Evolutionary conservation across 1,140 invertebrate genomes (phyloP), one percentile per base, ranked within the genome.

Genomic region (Aphelinus atriplicis): DNA sequence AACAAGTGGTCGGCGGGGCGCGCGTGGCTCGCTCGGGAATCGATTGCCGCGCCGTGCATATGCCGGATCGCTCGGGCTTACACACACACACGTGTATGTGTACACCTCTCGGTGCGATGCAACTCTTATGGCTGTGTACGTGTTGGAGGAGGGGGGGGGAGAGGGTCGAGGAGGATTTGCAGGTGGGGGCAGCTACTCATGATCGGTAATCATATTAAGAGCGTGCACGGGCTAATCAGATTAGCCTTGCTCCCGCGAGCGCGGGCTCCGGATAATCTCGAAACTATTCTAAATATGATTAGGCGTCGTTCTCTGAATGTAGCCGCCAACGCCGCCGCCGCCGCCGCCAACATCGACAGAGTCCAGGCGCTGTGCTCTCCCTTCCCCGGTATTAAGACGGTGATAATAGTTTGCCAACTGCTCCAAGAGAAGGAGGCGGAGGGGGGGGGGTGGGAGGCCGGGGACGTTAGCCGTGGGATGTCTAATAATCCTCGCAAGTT

Each of bases 261-360:
- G 85, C 46, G 63, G 57, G 69, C 83, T 84, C 83, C 83, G 83
- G 84, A 83, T 88, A 87, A 88, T 88, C 86, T 85, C 81, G 86
- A 87, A 88, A 88, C 86, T 87, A 87, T 88, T 88, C 86, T 87
- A 88, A 88, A 87, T 88, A 88, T 88, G 86, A 88, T 88, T 88
- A 88, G 87, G 83, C 85, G 83, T 87, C 84, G 81, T 86, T 84
- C 84, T 86, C 9, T 46, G 67, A 46, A 64, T 70, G 45, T 53
- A 58, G 56, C 50, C 61, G 47, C 53, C 6, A n/a, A 9, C 6
- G 45, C 56, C 51, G 10, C 9, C n/a, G 26, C 57, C 26, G 7
- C 26, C 26, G 61, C 61, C 42, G 61, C 61, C 6, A 7, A 45
- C 7, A 43, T 7, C 42, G 51, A 53, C 4, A 53, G 9, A 53